Base-by-base conservation (phyloP, 2,113 vertebrate species). In the Carlito syrichta region DNA sequence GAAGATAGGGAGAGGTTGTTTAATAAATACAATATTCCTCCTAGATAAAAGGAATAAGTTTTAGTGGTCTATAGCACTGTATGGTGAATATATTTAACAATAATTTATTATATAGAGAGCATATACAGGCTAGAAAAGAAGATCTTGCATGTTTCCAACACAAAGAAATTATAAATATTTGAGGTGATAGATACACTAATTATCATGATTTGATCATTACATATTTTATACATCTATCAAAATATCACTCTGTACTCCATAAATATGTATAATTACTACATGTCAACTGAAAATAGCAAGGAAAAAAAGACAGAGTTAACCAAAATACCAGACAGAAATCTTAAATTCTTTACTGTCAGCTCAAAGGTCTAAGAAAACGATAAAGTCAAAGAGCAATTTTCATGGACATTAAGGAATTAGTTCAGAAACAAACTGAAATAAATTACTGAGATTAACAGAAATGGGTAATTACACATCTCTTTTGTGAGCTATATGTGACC, bases 371-470 rank as follows among this genome's bases (percentile, higher is more conserved):
- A 83, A 58, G n/a, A 87, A 92, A 95, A 92, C 1, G 50, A 73
- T 81, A 54, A 86, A 78, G 19, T 84, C 23, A 87, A 83, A 78
- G 3, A 79, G n/a, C 32, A 86, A 13, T 76, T 87, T 91, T 95
- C 40, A 86, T 62, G 95, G 54, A 60, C 30, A 88, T 1, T n/a
- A 77, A 62, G 69, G 73, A 96, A 50, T 25, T 95, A 45, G 16
- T 63, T 95, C 32, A 68, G 73, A 91, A 83, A 25, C 19, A 96
- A 94, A 96, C 92, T 84, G 62, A 93, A 97, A 58, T 62, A 84
- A 92, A 82, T 79, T 89, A 94, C 86, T 92, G 45, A 71, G 62
- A 83, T 97, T 90, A 97, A 86, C 66, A 97, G 62, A 92, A 60
- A 58, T 90, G 38, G 40, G 8, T 90, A 93, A 96, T 96, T 96